Conservation (phyloP, 2,113 vertebrate species). For the Scytalopus superciliaris region DNA sequence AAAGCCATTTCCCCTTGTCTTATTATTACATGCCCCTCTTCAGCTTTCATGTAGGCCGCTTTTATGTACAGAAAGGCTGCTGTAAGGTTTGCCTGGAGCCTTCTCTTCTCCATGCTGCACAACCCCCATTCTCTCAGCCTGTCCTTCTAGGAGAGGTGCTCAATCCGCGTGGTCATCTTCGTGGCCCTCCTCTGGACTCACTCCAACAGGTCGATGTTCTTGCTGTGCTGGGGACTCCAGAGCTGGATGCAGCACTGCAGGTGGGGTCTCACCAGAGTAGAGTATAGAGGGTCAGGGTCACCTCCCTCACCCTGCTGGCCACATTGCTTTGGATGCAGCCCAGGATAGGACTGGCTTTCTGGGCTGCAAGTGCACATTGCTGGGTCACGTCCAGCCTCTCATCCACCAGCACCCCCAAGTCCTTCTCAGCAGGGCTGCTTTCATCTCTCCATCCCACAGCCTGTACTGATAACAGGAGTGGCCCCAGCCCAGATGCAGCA, state of each 20-base stretch:
- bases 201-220: not conserved
- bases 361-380: accelerated
- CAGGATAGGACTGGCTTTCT: accelerated
- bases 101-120: not conserved
- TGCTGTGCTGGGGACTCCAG: not conserved
- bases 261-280: not conserved
- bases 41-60: not conserved
- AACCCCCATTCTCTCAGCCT: not conserved
- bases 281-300: not conserved
- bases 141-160: not conserved
- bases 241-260: not conserved
- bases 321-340: not conserved
- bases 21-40: not conserved
- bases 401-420: not conserved
- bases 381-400: not conserved
- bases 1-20: not conserved
- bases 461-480: accelerated
- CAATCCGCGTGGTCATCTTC: not conserved
- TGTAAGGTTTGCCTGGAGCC: not conserved
- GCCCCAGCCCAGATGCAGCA: not conserved
- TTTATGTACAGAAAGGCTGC: not conserved
- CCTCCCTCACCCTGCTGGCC: accelerated
- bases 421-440: not conserved
- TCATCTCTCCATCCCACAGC: not conserved
- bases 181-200: not conserved